Evolutionary conservation across 2,113 vertebrate genomes (phyloP).

Genomic region (Fulmarus glacialis): DNA sequence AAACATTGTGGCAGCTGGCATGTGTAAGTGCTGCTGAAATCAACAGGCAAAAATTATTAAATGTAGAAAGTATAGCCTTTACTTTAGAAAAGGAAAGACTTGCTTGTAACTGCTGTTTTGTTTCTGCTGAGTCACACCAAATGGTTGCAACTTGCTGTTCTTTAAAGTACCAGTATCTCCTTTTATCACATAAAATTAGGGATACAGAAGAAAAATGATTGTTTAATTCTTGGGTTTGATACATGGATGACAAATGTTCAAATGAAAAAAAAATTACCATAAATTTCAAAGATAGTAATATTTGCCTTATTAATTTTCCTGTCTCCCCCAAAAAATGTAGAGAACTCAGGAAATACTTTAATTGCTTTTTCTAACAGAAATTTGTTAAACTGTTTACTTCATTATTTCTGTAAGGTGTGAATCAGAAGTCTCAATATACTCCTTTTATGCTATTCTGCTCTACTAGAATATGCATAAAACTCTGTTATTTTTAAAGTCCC

Average conservation of each 20-base stretch:
- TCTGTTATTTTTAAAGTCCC: not conserved
- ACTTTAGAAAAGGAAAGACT: not conserved
- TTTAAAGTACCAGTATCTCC: not conserved
- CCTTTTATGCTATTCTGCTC: not conserved
- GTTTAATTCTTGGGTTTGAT: not conserved
- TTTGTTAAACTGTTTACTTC: not conserved
- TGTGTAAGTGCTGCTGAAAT: not conserved
- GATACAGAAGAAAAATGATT: not conserved
- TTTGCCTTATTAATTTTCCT: not conserved
- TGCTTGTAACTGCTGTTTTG: not conserved
- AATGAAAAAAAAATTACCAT: not conserved
- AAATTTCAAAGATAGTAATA: not conserved
- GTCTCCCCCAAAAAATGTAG: not conserved
- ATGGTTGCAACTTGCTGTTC: not conserved
- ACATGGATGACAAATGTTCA: not conserved
- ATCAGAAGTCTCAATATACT: not conserved
- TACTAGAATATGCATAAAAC: not conserved
- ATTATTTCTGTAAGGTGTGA: not conserved
- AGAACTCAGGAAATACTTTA: not conserved
- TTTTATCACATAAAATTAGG: not conserved
- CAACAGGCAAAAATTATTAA: not conserved
- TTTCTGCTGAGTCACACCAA: not conserved
- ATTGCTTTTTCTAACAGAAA: not conserved
- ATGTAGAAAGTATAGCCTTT: not conserved
- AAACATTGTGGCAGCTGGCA: not conserved